Conservation (phyloP, 2,797 vertebrate species). For the Hapalemur alaotrensis region DNA sequence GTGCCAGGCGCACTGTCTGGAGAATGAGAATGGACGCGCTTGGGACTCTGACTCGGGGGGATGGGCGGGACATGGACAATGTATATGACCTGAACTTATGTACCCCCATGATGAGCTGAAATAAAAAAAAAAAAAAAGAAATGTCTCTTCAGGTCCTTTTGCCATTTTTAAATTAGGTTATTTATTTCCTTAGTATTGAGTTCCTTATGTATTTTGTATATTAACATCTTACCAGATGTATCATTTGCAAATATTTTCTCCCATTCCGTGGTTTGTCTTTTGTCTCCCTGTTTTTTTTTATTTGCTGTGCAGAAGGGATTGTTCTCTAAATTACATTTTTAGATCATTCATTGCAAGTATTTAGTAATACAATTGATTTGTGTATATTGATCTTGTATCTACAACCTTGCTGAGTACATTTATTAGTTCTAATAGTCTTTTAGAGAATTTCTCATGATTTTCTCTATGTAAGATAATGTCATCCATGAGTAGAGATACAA, state of each 20-base stretch:
- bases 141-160: background rate
- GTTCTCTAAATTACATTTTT: too few relatives aligned
- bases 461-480: background rate
- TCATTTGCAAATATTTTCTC: background rate
- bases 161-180: background rate
- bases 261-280: background rate
- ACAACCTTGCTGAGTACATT: background rate
- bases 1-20: too few relatives aligned
- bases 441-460: background rate
- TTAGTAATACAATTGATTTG: background rate
- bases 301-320: background rate
- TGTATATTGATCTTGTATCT: background rate
- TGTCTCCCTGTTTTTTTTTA: background rate
- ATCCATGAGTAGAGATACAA: background rate
- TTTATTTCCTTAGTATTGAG: background rate
- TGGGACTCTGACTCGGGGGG: too few relatives aligned
- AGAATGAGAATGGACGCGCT: too few relatives aligned
- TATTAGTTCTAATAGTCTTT: background rate
- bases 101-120: too few relatives aligned
- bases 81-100: too few relatives aligned
- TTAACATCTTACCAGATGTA: background rate
- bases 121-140: too few relatives aligned
- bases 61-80: too few relatives aligned
- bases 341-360: too few relatives aligned
- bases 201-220: background rate